phyloP scores from a whole-genome alignment of 2,113 vertebrate species.

The Toxotes chatareus region DNA sequence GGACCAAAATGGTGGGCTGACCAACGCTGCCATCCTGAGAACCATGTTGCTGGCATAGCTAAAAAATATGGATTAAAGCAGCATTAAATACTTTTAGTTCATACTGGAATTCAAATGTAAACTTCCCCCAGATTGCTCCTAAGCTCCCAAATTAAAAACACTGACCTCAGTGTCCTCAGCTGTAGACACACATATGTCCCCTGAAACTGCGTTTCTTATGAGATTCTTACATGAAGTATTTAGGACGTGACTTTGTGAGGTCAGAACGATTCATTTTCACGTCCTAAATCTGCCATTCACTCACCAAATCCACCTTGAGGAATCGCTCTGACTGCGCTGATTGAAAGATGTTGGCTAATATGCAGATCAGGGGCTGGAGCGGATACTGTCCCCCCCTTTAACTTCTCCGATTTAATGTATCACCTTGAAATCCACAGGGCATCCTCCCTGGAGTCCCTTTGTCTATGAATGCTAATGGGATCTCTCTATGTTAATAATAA shows the following conservation, averaged over 20 bases:
- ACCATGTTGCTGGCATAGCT: no score
- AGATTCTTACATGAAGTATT: constrained; percentile 1
- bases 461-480: constrained; percentile 77
- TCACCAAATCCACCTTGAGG: constrained; percentile 26
- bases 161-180: constrained; percentile 4
- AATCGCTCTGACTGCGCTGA: constrained; percentile 8
- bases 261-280: constrained; percentile 17
- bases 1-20: neutral
- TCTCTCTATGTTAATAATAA: constrained; percentile 80
- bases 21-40: neutral
- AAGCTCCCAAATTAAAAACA: neutral
- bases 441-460: constrained; percentile 69
- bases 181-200: no score
- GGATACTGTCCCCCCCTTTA: constrained; percentile 39
- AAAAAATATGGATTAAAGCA: neutral
- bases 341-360: constrained; percentile 26
- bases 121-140: neutral
- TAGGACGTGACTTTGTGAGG: constrained; percentile 11
- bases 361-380: constrained; percentile 48
- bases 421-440: constrained; percentile 73
- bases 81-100: no score
- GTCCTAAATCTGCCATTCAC: constrained; percentile 36
- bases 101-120: neutral
- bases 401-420: constrained; percentile 62
- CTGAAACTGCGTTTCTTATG: neutral